phyloP scores from a whole-genome alignment of 2,797 vertebrate genomes.

The Sphenopsis melanotis region DNA sequence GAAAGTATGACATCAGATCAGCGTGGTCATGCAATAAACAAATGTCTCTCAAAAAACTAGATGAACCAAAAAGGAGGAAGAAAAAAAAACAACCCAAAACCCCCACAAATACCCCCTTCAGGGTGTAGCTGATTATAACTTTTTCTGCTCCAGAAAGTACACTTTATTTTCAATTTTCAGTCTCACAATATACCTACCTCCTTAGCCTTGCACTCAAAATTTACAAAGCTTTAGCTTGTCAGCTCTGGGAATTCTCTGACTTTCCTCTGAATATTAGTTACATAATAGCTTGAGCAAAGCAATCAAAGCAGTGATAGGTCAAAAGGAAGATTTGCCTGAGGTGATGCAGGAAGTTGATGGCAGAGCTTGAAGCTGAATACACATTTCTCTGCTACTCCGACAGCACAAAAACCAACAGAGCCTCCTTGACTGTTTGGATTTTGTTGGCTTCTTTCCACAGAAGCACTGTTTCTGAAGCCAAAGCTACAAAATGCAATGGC shows the following conservation, averaged over 20 bases:
- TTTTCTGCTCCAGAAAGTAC: constrained; percentile 4
- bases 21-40: neutral
- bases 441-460: constrained; percentile 44
- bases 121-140: neutral
- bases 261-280: constrained; percentile 60
- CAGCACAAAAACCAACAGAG: neutral
- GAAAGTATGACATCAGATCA: neutral
- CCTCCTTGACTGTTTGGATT: neutral
- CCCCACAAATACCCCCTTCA: neutral
- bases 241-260: constrained; percentile 36
- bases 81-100: neutral
- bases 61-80: neutral
- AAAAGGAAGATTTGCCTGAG: constrained; percentile 64
- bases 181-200: neutral
- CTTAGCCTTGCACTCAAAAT: constrained; percentile 27
- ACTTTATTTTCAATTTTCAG: constrained; percentile 22
- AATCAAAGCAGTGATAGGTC: constrained; percentile 58
- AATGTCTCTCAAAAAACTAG: neutral
- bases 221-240: constrained; percentile 55
- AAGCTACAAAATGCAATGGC: constrained; percentile 9
- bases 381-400: constrained; percentile 14
- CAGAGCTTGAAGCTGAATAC: constrained; percentile 50
- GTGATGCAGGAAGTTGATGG: constrained; percentile 58
- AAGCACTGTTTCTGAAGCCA: constrained; percentile 8
- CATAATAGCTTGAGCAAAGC: constrained; percentile 55